Evolutionary conservation across 2,113 vertebrate genomes (phyloP).

Genomic region (Nannobrachium achirus): DNA sequence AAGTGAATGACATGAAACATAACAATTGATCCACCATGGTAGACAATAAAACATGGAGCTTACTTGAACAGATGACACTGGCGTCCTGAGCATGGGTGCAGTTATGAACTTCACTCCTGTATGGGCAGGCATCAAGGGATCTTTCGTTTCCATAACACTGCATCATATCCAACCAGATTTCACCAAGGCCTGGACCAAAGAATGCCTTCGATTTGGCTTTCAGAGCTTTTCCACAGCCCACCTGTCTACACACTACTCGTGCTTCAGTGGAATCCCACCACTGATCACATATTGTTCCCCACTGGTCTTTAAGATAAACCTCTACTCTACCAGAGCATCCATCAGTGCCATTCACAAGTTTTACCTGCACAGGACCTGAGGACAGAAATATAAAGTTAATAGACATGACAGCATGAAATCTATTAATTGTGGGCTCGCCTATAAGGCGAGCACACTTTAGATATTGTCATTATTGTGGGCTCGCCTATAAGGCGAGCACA

Average conservation of each 20-base stretch:
- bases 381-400: too few relatives aligned
- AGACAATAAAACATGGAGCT: too few relatives aligned
- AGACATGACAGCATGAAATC: too few relatives aligned
- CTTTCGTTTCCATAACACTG: slow-evolving; percentile 56
- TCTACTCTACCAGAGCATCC: slow-evolving; percentile 73
- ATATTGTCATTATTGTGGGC: too few relatives aligned
- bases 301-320: slow-evolving; percentile 39
- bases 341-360: slow-evolving; percentile 35
- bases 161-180: slow-evolving; percentile 72
- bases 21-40: too few relatives aligned
- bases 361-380: slow-evolving; percentile 57
- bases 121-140: slow-evolving; percentile 55
- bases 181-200: slow-evolving; percentile 64
- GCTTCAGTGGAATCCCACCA: slow-evolving; percentile 47
- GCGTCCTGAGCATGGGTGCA: slow-evolving; percentile 72
- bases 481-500: too few relatives aligned
- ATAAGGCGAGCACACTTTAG: too few relatives aligned
- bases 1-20: too few relatives aligned
- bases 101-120: slow-evolving; percentile 56
- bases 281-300: slow-evolving; percentile 73
- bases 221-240: slow-evolving; percentile 59
- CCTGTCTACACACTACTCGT: slow-evolving; percentile 66
- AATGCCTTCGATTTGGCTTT: slow-evolving; percentile 54
- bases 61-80: slow-evolving; percentile 72
- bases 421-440: too few relatives aligned